Evolutionary conservation across 2,113 vertebrate species (phyloP), one percentile per base, ranked within the genome.

Genomic region (Hymenochirus boettgeri): DNA sequence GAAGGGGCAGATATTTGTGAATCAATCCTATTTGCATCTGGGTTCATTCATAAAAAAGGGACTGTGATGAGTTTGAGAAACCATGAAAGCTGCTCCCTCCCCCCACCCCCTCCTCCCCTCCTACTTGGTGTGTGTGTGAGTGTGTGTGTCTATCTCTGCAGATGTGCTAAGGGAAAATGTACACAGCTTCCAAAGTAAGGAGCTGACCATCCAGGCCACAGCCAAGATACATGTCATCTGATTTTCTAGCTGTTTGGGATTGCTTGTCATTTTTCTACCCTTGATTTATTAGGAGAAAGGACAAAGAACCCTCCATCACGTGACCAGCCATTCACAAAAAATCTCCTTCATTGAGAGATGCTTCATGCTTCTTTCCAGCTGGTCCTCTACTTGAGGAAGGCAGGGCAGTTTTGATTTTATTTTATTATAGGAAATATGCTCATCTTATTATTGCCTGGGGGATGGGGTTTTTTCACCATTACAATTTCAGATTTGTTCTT

Each of bases 241-340:
- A 17, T n/a, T n/a, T n/a, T 47, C 17, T 27, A 48, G 53, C 53
- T 27, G 37, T 62, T 69, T 60, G 51, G 39, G 39, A 31, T 33
- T 39, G 27, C 39, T 46, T 57, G 47, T n/a, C 37, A 33, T 24
- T 29, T 19, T 33, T 52, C 71, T 69, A 75, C 74, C 74, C 71
- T 69, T 71, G 70, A 62, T 73, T 73, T 70, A 73, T 66, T 62
- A 55, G 61, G 37, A 54, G 48, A 55, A 55, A 58, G 63, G 69
- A 73, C 74, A 72, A 75, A 72, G 71, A 72, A 56, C 70, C 63
- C 51, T 58, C 33, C 69, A 65, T 75, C 74, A 75, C 26, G 74
- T 75, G 74, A 71, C 71, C 69, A 69, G 65, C 71, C 74, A 75
- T 75, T 75, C 74, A 73, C 74, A 75, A 75, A 75, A 75, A 75